Conservation (phyloP, 2,113 vertebrate species). For the Toxostoma redivivum region DNA sequence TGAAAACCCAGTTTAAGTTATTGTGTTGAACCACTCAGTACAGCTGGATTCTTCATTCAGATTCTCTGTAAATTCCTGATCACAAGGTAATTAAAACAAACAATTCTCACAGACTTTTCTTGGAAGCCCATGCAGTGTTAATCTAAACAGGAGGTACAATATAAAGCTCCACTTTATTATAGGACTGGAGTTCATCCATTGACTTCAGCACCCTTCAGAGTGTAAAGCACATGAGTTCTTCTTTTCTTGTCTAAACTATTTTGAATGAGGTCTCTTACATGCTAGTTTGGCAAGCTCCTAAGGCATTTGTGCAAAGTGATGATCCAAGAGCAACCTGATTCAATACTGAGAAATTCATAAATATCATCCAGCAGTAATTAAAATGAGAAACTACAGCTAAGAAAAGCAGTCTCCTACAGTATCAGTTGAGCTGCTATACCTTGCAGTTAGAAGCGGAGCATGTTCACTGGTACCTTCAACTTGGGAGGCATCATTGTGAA, state of each 20-base stretch:
- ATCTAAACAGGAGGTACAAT: neutral
- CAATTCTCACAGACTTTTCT: neutral
- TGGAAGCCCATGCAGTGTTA: neutral
- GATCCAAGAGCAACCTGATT: conserved; percentile 35
- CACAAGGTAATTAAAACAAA: neutral
- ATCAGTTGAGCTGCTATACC: neutral
- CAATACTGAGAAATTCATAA: conserved; percentile 7
- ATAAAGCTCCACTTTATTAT: neutral
- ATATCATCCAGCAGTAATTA: neutral
- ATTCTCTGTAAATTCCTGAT: neutral
- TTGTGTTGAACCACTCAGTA: neutral
- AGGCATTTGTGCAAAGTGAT: conserved; percentile 62
- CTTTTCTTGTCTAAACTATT: conserved; percentile 56
- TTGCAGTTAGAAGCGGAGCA: neutral
- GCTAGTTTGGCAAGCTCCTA: conserved; percentile 63
- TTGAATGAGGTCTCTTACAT: conserved; percentile 27
- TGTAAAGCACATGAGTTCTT: neutral
- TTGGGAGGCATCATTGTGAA: neutral
- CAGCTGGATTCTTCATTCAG: neutral
- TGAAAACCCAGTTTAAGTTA: neutral
- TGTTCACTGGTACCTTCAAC: neutral
- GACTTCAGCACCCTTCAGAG: neutral
- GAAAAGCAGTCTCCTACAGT: neutral
- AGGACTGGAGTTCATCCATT: neutral
- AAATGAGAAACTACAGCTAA: conserved; percentile 12